Evolutionary conservation across 1,140 invertebrate genomes (phyloP).

Genomic region (Frieseomelitta varia): DNA sequence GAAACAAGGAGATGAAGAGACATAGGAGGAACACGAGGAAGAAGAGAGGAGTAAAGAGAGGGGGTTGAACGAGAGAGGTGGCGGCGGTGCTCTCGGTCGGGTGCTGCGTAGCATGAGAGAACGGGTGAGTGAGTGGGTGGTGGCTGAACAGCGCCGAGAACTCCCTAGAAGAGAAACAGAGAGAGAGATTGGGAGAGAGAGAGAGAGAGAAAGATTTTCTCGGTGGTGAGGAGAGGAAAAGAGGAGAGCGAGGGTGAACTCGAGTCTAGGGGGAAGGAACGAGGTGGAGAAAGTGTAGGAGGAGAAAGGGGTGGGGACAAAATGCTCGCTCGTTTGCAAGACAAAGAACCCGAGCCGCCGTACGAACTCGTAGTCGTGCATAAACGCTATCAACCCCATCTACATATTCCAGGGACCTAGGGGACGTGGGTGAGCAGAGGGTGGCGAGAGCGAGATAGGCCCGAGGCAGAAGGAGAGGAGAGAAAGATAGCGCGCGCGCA

Average conservation of each 20-base stretch:
- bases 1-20: constrained; percentile 20
- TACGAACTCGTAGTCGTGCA: constrained; percentile 76
- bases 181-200: constrained; percentile 26
- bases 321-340: constrained; percentile 77
- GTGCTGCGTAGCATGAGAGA: constrained; percentile 36
- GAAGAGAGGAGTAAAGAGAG: not conserved
- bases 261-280: not conserved
- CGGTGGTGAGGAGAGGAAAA: constrained; percentile 30
- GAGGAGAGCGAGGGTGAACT: constrained; percentile 52
- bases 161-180: constrained; percentile 25
- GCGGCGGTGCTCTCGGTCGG: constrained; percentile 21
- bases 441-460: not conserved
- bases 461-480: constrained; percentile 28
- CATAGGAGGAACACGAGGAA: no score
- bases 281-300: not conserved
- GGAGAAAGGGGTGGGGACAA: constrained; percentile 52
- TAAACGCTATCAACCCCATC: constrained; percentile 78
- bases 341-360: constrained; percentile 75
- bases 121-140: constrained; percentile 32
- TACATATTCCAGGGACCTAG: constrained; percentile 69
- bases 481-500: constrained; percentile 51
- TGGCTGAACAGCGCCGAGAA: constrained; percentile 44
- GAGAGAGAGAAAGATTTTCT: constrained; percentile 2
- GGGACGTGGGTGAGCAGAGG: not conserved
- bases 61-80: constrained; percentile 22